These are phyloP conservation scores for Halesus radiatus DNA, from an alignment of 1,140 invertebrate species.

Conservation along the genomic window DNA sequence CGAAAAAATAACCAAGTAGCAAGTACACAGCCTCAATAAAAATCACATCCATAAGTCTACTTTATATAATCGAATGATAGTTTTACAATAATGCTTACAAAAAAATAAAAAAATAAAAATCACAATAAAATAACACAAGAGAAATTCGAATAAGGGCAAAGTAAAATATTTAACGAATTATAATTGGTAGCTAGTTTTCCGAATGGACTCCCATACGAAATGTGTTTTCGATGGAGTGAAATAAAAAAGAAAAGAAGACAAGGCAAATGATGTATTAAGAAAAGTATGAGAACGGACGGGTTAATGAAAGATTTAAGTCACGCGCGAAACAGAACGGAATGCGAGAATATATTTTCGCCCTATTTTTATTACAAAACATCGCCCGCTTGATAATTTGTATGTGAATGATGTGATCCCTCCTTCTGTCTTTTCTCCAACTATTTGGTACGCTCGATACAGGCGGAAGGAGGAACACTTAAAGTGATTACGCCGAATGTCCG, in stretches of 20 bases:
- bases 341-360: constrained; percentile 12
- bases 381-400: constrained; percentile 27
- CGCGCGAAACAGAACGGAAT: constrained; percentile 26
- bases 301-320: constrained; percentile 8
- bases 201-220: no score
- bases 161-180: no score
- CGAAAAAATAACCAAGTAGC: no score
- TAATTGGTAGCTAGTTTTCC: no score
- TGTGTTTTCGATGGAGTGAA: no score
- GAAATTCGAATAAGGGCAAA: no score
- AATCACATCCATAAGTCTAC: no score
- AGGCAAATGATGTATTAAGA: neutral
- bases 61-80: no score
- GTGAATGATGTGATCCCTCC: neutral
- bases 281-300: neutral
- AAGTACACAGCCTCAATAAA: no score
- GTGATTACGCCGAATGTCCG: constrained; percentile 17
- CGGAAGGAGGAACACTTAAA: constrained; percentile 17
- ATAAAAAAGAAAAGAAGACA: neutral
- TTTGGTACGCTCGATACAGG: neutral
- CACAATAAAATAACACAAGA: no score
- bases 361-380: constrained; percentile 24
- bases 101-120: no score
- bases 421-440: neutral
- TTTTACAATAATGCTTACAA: no score